phyloP scores from a whole-genome alignment of 1,140 invertebrate genomes.

The Hormaphis cornu region DNA sequence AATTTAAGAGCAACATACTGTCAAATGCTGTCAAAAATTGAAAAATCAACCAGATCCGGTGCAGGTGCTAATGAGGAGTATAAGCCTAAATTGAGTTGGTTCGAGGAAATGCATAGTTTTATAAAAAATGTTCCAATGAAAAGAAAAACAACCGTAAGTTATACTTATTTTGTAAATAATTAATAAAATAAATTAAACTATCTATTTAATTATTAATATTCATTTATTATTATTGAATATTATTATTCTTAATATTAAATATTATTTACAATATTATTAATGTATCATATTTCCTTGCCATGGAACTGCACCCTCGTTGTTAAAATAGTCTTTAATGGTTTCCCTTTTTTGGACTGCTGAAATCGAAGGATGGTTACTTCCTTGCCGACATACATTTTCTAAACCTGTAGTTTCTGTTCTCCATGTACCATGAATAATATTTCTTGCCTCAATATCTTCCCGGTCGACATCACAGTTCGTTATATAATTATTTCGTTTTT shows the following conservation, averaged over 20 bases:
- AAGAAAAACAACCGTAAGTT: neutral
- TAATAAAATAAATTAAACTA: constrained; percentile 5
- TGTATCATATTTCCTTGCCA: constrained; percentile 33
- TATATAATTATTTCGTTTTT: constrained; percentile 8
- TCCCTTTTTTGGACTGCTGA: constrained; percentile 25
- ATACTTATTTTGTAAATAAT: neutral
- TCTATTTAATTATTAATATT: constrained; percentile 7
- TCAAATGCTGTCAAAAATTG: neutral
- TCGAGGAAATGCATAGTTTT: constrained; percentile 6
- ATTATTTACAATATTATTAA: constrained; percentile 10
- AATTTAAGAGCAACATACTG: neutral
- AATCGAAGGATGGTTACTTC: neutral
- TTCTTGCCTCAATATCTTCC: constrained; percentile 27
- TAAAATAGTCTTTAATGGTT: constrained; percentile 35
- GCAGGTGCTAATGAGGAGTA: neutral
- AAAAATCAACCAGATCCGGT: neutral
- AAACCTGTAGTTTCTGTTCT: constrained; percentile 24
- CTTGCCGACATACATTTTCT: constrained; percentile 37
- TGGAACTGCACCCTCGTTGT: constrained; percentile 31
- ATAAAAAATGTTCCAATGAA: constrained; percentile 2
- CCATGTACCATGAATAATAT: constrained; percentile 24
- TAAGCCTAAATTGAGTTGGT: neutral
- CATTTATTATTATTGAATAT: no score
- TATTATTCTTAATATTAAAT: constrained; percentile 3
- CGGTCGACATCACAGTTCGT: neutral